phyloP scores from a whole-genome alignment of 2,797 vertebrate species.

The Hydrolagus colliei region DNA sequence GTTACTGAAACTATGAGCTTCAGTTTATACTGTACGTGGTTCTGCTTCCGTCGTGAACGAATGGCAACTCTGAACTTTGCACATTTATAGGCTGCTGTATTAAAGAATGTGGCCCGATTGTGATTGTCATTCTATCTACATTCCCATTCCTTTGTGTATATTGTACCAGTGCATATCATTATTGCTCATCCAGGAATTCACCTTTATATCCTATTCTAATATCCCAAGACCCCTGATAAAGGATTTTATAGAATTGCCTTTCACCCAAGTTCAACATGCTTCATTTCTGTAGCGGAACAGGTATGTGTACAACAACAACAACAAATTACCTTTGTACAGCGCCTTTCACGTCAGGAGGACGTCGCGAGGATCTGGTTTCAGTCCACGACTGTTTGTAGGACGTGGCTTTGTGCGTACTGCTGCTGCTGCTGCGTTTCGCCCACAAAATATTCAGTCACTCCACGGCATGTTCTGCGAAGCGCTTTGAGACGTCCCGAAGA shows the following conservation, averaged over 20 bases:
- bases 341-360: no score
- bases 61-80: neutral
- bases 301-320: neutral
- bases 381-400: no score
- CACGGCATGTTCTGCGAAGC: no score
- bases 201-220: neutral
- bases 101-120: constrained; percentile 21
- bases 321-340: neutral
- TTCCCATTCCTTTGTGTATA: constrained; percentile 11
- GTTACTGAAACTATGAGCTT: constrained; percentile 27
- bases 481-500: no score
- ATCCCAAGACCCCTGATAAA: neutral
- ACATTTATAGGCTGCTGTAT: constrained; percentile 11
- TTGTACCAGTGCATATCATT: constrained; percentile 1
- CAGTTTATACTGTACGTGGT: constrained; percentile 11
- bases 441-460: no score
- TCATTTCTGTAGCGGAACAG: no score
- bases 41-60: constrained; percentile 18
- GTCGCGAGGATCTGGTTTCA: no score
- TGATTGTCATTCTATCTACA: constrained; percentile 26
- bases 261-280: neutral
- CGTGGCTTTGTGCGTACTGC: no score
- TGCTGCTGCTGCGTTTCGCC: no score
- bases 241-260: neutral
- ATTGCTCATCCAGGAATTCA: neutral